Conservation (phyloP, 2,888 invertebrate species). For the Mystacides longicornis region DNA sequence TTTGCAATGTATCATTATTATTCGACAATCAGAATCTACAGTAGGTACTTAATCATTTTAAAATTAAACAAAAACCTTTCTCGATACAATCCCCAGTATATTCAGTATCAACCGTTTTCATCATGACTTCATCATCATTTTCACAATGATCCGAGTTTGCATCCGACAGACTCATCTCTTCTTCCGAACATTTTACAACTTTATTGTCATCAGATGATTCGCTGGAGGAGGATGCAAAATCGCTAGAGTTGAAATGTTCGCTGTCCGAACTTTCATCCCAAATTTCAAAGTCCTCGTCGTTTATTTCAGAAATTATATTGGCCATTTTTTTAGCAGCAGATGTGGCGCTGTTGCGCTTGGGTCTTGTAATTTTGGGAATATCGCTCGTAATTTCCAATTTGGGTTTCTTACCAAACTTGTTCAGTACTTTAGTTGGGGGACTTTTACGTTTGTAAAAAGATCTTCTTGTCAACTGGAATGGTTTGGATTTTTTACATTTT, state of each 20-base stretch:
- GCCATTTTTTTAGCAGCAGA: constrained; percentile 4
- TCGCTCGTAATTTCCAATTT: not conserved
- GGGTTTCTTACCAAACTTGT: not conserved
- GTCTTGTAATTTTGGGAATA: not conserved
- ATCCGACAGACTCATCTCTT: constrained; percentile 5
- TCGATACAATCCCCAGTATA: not conserved
- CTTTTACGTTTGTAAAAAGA: not conserved
- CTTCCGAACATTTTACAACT: not conserved
- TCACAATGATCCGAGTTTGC: not conserved
- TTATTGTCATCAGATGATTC: not conserved
- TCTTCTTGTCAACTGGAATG: not conserved
- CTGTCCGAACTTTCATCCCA: constrained; percentile 18
- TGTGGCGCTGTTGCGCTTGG: constrained; percentile 5
- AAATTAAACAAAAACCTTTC: not conserved
- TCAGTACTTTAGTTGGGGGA: not conserved
- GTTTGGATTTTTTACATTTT: not conserved
- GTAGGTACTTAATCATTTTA: no score
- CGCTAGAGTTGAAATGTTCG: constrained; percentile 11
- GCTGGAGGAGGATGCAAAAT: constrained; percentile 11
- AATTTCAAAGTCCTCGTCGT: constrained; percentile 10
- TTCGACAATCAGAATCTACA: no score
- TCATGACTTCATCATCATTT: not conserved
- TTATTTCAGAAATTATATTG: not conserved
- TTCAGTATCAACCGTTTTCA: not conserved
- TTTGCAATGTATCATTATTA: no score